Conservation (phyloP, 1,140 invertebrate species). For the Drosophila pandora region DNA sequence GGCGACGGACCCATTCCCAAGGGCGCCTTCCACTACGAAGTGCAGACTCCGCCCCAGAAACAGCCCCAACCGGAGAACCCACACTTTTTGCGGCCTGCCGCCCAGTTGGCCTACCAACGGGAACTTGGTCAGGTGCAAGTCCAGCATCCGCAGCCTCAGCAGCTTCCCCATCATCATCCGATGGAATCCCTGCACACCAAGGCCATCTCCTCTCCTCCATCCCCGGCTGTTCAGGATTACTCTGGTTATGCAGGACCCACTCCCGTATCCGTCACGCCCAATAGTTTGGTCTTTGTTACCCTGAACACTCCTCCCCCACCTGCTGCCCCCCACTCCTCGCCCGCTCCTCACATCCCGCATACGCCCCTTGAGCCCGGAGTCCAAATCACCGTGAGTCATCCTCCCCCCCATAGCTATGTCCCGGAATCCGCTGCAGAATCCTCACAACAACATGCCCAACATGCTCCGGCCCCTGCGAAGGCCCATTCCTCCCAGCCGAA, state of each 20-base stretch:
- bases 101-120: slow-evolving; percentile 52
- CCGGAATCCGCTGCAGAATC: slow-evolving; percentile 60
- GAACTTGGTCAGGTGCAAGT: slow-evolving; percentile 24
- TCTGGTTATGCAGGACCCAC: slow-evolving; percentile 46
- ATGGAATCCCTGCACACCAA: slow-evolving; percentile 51
- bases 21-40: slow-evolving; percentile 72
- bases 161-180: neutral
- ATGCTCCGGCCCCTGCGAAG: slow-evolving; percentile 20
- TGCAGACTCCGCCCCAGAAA: slow-evolving; percentile 22
- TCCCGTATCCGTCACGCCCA: slow-evolving; percentile 25
- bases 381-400: slow-evolving; percentile 22
- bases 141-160: neutral
- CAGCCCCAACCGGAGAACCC: slow-evolving; percentile 14
- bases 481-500: slow-evolving; percentile 42
- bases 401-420: slow-evolving; percentile 63
- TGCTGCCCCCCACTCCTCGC: slow-evolving; percentile 2
- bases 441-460: slow-evolving; percentile 55
- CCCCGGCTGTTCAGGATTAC: slow-evolving; percentile 8
- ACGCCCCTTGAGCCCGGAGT: slow-evolving; percentile 4
- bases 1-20: slow-evolving; percentile 50
- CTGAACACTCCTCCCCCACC: slow-evolving; percentile 48
- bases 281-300: slow-evolving; percentile 65
- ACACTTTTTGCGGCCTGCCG: slow-evolving; percentile 32
- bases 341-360: neutral
- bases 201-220: slow-evolving; percentile 48